Evolutionary conservation across 2,888 invertebrate species (phyloP), one percentile per base, ranked within the genome.

Genomic region (Pachydiplax longipennis): DNA sequence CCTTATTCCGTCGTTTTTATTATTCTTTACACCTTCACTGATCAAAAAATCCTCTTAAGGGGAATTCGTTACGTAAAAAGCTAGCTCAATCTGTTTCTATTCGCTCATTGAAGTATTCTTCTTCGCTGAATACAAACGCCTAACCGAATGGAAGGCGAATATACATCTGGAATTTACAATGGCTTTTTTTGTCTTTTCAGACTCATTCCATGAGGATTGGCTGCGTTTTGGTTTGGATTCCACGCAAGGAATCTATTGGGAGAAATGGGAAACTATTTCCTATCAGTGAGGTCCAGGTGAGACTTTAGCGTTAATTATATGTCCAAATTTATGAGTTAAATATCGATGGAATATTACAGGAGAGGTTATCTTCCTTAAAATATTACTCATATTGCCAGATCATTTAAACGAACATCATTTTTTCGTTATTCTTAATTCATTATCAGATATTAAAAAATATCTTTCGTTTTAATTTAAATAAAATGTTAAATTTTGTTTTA

Each of bases 181-280:
- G 22, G 25, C 73, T 61, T n/a, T 91, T 44, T 90, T 44, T 81
- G 58, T 81, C 83, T 31, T 81, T 81, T 25, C 90, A 91, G 91
- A 61, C 80, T 65, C 91, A 91, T 65, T 87, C 87, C 90, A 90
- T 91, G 87, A 90, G 82, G 81, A 90, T 91, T 58, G 91, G 91
- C 48, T 91, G 91, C 91, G 90, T 91, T 65, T 80, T 92, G 83
- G 58, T 92, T 53, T 91, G 91, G 92, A 73, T 91, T 15, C 91
- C 61, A 12, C 31, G 37, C 15, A 40, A n/a, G 18, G 90, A 83
- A 40, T 31, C 40, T 81, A 40, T 48, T 40, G 90, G 65, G 3
- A 37, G 91, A 35, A 44, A 37, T 65, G 61, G 61, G 3, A 61
- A 61, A 73, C 25, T 53, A 3, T 90, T 91, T 31, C 90, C 90